These are phyloP conservation scores for Sebastiscus albofasciatus DNA, from an alignment of 2,797 vertebrate genomes.

Conservation along the genomic window DNA sequence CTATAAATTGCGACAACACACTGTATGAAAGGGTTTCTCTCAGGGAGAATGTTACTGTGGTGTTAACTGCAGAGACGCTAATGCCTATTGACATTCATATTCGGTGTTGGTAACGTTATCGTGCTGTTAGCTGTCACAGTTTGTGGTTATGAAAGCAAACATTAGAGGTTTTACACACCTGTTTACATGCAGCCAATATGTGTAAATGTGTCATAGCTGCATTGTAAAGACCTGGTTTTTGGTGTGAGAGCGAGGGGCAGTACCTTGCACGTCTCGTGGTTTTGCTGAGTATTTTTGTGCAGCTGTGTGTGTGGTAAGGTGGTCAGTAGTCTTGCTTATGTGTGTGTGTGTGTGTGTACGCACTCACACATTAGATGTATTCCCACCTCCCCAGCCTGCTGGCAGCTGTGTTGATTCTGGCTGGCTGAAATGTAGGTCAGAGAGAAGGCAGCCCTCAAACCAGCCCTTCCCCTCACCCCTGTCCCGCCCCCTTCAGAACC, in stretches of 20 bases:
- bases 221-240: neutral
- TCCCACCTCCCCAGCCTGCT: slow-evolving; percentile 37
- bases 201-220: neutral
- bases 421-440: slow-evolving; percentile 79
- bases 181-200: neutral
- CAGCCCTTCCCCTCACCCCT: neutral
- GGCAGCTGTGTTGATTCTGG: slow-evolving; percentile 71
- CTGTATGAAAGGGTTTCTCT: neutral
- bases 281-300: slow-evolving; percentile 18
- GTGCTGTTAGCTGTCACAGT: neutral
- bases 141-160: slow-evolving; percentile 9
- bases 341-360: neutral
- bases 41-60: neutral
- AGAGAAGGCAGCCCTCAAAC: slow-evolving; percentile 50
- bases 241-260: neutral
- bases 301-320: slow-evolving; percentile 6
- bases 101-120: neutral
- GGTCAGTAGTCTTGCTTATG: neutral
- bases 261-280: neutral
- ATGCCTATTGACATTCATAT: neutral
- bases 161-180: neutral
- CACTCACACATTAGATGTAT: neutral
- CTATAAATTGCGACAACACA: neutral
- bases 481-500: slow-evolving; percentile 4
- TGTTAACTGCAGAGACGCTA: slow-evolving; percentile 19